A percentile compares a stretch with the other conserved stretches of the same genome.
Evolutionary conservation across 2,113 vertebrate species (phyloP).

Genomic region (Riparia riparia): DNA sequence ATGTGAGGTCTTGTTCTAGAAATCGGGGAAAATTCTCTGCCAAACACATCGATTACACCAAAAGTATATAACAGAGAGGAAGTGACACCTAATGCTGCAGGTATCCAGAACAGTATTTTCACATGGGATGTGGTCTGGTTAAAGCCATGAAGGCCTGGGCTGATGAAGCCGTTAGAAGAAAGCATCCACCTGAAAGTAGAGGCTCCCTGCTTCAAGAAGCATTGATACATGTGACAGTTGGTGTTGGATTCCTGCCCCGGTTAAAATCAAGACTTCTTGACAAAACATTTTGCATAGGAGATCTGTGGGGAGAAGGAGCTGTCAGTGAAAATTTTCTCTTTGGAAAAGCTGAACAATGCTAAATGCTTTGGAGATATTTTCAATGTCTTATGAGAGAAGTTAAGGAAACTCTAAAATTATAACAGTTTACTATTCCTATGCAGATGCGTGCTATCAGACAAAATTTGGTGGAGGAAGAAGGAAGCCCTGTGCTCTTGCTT

Average conservation of each 20-base stretch:
- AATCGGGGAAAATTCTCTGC: fast-evolving
- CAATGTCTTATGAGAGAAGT: background rate
- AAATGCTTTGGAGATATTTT: background rate
- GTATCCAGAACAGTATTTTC: background rate
- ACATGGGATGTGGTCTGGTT: fast-evolving
- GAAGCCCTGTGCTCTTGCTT: background rate
- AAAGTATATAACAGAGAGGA: background rate
- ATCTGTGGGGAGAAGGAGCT: background rate
- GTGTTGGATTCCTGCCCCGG: fast-evolving
- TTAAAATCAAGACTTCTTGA: background rate
- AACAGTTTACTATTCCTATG: background rate
- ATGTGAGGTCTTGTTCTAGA: fast-evolving
- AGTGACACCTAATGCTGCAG: background rate
- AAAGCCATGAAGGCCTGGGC: background rate
- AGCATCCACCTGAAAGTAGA: no score
- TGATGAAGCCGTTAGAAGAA: background rate
- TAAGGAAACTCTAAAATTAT: background rate
- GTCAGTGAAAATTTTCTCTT: background rate
- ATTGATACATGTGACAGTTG: fast-evolving
- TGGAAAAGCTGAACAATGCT: background rate
- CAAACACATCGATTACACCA: background rate
- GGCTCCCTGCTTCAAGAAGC: background rate
- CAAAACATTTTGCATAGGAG: background rate
- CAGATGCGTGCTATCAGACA: background rate
- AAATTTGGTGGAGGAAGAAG: background rate